phyloP scores from a whole-genome alignment of 2,797 vertebrate species.

The Macropodus opercularis region DNA sequence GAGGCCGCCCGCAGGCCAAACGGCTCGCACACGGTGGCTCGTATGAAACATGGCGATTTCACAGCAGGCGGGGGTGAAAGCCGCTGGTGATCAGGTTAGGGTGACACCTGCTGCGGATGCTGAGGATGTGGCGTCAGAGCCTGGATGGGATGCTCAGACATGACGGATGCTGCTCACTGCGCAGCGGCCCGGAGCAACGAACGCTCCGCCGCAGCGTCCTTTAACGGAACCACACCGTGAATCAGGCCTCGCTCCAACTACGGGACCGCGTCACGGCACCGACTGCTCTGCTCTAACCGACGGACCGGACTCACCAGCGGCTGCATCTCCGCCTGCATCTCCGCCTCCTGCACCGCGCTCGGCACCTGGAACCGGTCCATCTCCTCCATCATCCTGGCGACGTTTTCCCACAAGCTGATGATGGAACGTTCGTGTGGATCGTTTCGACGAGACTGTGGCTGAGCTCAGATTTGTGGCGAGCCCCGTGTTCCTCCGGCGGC shows the following conservation, averaged over 20 bases:
- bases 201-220: no score
- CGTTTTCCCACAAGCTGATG: conserved; percentile 12
- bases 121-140: conserved; percentile 51
- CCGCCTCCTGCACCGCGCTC: conserved; percentile 87
- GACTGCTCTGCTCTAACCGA: background rate
- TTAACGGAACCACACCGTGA: no score
- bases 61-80: background rate
- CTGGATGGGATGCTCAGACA: conserved; percentile 70
- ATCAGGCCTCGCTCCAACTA: no score
- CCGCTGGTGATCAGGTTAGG: background rate
- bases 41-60: background rate
- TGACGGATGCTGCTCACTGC: conserved; percentile 71
- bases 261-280: background rate
- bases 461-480: conserved; percentile 52
- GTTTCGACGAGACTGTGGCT: background rate
- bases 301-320: conserved; percentile 86
- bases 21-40: conserved; percentile 2
- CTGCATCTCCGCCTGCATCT: conserved; percentile 97
- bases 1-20: conserved; percentile 66
- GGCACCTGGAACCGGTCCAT: conserved; percentile 97
- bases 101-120: conserved; percentile 57
- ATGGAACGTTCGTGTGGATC: background rate
- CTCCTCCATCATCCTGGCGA: conserved; percentile 95
- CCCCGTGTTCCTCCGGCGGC: conserved; percentile 52
- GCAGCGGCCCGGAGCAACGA: conserved; percentile 65